phyloP scores from a whole-genome alignment of 1,140 invertebrate species.

The Reticulitermes speratus region DNA sequence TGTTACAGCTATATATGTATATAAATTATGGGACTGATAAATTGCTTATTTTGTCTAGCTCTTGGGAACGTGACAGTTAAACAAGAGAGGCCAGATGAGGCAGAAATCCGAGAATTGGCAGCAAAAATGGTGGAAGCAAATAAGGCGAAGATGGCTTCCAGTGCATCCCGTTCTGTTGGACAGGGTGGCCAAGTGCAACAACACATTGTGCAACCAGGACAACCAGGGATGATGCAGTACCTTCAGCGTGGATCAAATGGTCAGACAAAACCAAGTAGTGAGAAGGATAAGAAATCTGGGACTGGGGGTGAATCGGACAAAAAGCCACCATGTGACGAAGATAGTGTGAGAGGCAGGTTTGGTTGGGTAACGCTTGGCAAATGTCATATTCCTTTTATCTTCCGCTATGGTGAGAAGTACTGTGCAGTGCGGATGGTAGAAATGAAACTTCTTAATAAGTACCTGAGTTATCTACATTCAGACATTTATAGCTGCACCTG shows the following conservation, averaged over 20 bases:
- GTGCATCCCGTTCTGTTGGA: slow-evolving; percentile 49
- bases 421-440: slow-evolving; percentile 91
- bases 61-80: slow-evolving; percentile 54
- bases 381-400: slow-evolving; percentile 84
- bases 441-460: slow-evolving; percentile 81
- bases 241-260: slow-evolving; percentile 42
- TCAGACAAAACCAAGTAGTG: not conserved
- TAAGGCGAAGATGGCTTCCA: slow-evolving; percentile 65
- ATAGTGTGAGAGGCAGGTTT: slow-evolving; percentile 80
- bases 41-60: not conserved
- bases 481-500: slow-evolving; percentile 86
- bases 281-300: slow-evolving; percentile 24
- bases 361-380: slow-evolving; percentile 86
- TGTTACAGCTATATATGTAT: too few species aligned
- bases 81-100: slow-evolving; percentile 76
- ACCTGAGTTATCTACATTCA: slow-evolving; percentile 75
- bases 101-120: slow-evolving; percentile 80
- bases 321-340: slow-evolving; percentile 61
- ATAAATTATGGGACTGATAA: not conserved
- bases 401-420: slow-evolving; percentile 79
- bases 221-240: slow-evolving; percentile 60
- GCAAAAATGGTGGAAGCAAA: slow-evolving; percentile 84
- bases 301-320: slow-evolving; percentile 19
- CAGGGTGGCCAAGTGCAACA: not conserved
- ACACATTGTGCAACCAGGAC: slow-evolving; percentile 42